Conservation (phyloP, 2,797 vertebrate genomes). For the Paedocypris micromegethes region DNA sequence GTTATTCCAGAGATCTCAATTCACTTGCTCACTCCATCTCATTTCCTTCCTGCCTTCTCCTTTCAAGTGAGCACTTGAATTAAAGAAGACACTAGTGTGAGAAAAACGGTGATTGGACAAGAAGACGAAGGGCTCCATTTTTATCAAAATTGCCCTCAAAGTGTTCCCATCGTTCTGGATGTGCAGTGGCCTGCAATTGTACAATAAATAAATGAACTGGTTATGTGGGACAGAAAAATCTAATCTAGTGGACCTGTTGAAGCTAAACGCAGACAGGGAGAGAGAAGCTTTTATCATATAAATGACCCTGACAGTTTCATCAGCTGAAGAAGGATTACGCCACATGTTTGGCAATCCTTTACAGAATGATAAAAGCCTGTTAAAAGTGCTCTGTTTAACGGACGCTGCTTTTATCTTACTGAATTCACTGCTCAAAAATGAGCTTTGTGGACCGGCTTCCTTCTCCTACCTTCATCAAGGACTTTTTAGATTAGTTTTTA, state of each 20-base stretch:
- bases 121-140: conserved; percentile 37
- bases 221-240: conserved; percentile 64
- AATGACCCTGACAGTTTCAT: conserved; percentile 58
- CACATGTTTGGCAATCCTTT: conserved; percentile 51
- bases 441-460: not conserved
- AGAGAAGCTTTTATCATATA: conserved; percentile 61
- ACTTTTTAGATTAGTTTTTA: conserved; percentile 16
- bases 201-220: conserved; percentile 71
- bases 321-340: conserved; percentile 56
- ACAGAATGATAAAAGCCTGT: conserved; percentile 55
- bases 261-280: conserved; percentile 24
- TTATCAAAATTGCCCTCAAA: conserved; percentile 69
- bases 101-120: conserved; percentile 17
- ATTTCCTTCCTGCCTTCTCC: conserved; percentile 13
- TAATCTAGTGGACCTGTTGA: conserved; percentile 56
- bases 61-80: conserved; percentile 26
- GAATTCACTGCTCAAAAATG: not conserved
- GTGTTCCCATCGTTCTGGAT: conserved; percentile 58
- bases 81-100: conserved; percentile 32
- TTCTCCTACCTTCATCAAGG: conserved; percentile 13
- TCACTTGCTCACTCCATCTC: conserved; percentile 13
- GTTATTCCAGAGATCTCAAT: not conserved
- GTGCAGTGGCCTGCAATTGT: conserved; percentile 56
- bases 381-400: conserved; percentile 48
- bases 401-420: conserved; percentile 7